Evolutionary conservation across 2,797 vertebrate genomes (phyloP).

Genomic region (Anabacerthia variegaticeps): DNA sequence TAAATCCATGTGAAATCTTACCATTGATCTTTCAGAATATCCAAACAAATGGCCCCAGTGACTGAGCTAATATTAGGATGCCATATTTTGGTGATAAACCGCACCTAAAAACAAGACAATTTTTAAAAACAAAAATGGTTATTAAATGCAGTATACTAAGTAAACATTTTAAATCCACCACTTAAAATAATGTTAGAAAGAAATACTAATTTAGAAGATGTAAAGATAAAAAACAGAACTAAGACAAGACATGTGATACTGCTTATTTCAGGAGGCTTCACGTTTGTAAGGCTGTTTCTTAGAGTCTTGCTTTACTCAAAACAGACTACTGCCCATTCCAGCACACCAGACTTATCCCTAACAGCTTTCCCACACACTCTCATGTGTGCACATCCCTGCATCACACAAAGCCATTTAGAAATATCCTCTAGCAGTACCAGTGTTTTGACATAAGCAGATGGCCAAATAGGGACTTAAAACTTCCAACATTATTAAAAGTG

Average conservation of each 20-base stretch:
- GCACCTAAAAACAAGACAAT: constrained; percentile 84
- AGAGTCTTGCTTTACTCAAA: not conserved
- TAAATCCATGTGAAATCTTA: constrained; percentile 76
- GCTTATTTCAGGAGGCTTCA: not conserved
- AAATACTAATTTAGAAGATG: not conserved
- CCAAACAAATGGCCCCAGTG: constrained; percentile 98
- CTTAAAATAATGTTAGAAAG: not conserved
- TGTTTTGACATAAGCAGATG: not conserved
- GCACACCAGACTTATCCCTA: not conserved
- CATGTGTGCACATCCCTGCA: not conserved
- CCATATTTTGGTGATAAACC: constrained; percentile 99
- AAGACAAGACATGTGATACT: fast-evolving
- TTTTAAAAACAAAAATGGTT: not conserved
- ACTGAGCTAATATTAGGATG: constrained; percentile 99
- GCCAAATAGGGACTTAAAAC: not conserved
- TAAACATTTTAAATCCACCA: not conserved
- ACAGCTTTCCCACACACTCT: not conserved
- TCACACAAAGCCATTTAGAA: not conserved
- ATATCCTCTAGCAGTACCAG: not conserved
- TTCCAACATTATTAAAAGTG: not conserved
- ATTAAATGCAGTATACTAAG: not conserved
- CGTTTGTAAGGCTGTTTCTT: not conserved
- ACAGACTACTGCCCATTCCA: not conserved
- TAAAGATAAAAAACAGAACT: not conserved
- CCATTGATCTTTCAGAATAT: constrained; percentile 99